Conservation (phyloP, 2,888 invertebrate genomes). For the Tortrix viridana region DNA sequence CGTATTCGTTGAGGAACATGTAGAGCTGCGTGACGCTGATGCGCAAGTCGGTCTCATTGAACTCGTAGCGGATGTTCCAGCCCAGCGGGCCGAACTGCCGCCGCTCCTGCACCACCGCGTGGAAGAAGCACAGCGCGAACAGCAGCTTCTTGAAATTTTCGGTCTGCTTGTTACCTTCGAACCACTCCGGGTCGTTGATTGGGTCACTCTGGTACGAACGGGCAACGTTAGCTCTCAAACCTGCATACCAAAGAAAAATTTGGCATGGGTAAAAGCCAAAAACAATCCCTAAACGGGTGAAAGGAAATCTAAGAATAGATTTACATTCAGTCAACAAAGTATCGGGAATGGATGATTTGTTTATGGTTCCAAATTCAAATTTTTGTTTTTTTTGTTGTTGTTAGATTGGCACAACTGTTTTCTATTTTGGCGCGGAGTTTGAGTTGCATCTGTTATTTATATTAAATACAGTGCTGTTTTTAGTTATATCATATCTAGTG, state of each 20-base stretch:
- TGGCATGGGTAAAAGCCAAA: no score
- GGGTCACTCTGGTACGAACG: conserved; percentile 94
- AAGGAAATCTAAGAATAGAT: no score
- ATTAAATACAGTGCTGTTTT: no score
- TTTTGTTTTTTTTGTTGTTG: no score
- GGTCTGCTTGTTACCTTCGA: conserved; percentile 91
- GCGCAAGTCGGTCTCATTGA: conserved; percentile 96
- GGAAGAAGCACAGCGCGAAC: conserved; percentile 96
- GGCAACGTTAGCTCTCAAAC: conserved; percentile 91
- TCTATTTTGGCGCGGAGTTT: no score
- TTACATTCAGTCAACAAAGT: no score
- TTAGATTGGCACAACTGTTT: no score
- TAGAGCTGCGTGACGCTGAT: conserved; percentile 95
- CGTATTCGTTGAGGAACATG: conserved; percentile 93
- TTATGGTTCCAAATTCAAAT: no score
- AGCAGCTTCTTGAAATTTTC: conserved; percentile 92
- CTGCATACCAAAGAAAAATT: conserved; percentile 46
- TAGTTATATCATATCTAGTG: no score
- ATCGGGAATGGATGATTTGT: no score
- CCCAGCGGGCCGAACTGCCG: conserved; percentile 96
- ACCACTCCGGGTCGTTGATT: conserved; percentile 94
- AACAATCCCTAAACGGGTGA: no score
- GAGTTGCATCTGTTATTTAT: no score
- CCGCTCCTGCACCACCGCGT: conserved; percentile 95
- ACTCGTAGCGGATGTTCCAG: conserved; percentile 98